Base-by-base conservation (phyloP, 2,888 invertebrate species). In the Orchestes rusci region DNA sequence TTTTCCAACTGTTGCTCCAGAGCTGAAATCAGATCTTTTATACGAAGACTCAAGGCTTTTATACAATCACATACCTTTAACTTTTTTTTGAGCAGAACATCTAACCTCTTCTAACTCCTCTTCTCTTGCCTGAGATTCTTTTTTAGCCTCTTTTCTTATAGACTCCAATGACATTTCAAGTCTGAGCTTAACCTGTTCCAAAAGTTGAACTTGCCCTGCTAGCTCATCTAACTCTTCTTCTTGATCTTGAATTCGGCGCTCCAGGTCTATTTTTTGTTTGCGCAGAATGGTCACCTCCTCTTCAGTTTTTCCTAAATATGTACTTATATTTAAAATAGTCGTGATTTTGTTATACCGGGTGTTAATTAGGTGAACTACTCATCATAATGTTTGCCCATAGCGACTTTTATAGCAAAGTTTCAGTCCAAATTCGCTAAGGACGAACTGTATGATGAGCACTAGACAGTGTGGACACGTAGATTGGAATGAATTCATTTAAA, bases 191-290 rank as follows among this genome's bases (percentile, higher is more conserved):
- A 91, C 87, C 67, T 93, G 93, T 65, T 95, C 93, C 60, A 96
- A 70, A 57, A 94, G 73, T 70, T 87, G 79, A 1, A 66, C 68
- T 50, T 69, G 70, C 3, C 92, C 94, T 2, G 94, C 93, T 63
- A 94, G 77, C 64, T 97, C 96, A 62, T 96, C 96, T 38, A 96
- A 72, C 66, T 96, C 96, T 65, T 96, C 95, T 64, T 95, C 95
- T 70, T 88, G 88, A 62, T 89, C 88, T 50, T 90, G 80, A 19
- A 82, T 72, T 52, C 89, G 82, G 30, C 87, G 74, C 66, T 95
- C 94, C 49, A 92, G 76, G 55, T 95, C 94, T 53, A 89, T 81
- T 64, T 90, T 89, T 15, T 80, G 79, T 57, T 90, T 82, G 51
- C 91, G 80, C 56, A 95, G 73, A 39, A 82, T 75, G 4, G 86